Evolutionary conservation across 2,113 vertebrate species (phyloP).

Genomic region (Xiphorhynchus elegans): DNA sequence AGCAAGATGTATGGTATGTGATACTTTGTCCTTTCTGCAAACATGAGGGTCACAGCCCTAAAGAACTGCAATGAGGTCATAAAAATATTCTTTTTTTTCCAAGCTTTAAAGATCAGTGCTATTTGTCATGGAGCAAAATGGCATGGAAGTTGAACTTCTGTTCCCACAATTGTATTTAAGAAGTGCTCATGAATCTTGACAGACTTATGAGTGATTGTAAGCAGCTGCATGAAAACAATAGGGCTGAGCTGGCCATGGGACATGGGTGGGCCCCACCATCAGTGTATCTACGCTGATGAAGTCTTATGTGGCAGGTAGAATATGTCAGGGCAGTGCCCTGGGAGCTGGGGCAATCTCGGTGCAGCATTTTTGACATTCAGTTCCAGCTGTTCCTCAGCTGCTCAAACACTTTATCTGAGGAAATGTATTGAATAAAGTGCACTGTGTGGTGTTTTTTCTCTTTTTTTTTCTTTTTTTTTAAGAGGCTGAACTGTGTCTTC

Average conservation of each 20-base stretch:
- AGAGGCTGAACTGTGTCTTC: neutral
- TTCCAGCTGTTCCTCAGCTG: neutral
- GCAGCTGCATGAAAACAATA: conserved; percentile 52
- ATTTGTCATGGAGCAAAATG: conserved; percentile 38
- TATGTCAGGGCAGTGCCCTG: fast-evolving
- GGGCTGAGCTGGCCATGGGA: neutral
- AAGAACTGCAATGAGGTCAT: conserved; percentile 26
- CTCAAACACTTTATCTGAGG: neutral
- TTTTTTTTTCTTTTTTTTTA: neutral
- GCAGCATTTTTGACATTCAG: neutral
- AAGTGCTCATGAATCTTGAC: conserved; percentile 52
- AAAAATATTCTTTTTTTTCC: neutral
- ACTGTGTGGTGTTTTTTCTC: neutral
- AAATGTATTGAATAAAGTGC: neutral
- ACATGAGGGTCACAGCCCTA: neutral
- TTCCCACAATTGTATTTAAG: conserved; percentile 65
- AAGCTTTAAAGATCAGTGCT: conserved; percentile 39
- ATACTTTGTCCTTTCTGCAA: conserved; percentile 27
- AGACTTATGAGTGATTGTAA: conserved; percentile 61
- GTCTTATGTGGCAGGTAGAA: neutral
- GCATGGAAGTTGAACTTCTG: conserved; percentile 49
- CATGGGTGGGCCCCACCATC: neutral
- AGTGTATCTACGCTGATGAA: neutral
- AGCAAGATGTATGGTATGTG: neutral
- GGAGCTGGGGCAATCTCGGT: neutral